Conservation (phyloP, 2,888 invertebrate genomes). For the Tiliacea citrago region DNA sequence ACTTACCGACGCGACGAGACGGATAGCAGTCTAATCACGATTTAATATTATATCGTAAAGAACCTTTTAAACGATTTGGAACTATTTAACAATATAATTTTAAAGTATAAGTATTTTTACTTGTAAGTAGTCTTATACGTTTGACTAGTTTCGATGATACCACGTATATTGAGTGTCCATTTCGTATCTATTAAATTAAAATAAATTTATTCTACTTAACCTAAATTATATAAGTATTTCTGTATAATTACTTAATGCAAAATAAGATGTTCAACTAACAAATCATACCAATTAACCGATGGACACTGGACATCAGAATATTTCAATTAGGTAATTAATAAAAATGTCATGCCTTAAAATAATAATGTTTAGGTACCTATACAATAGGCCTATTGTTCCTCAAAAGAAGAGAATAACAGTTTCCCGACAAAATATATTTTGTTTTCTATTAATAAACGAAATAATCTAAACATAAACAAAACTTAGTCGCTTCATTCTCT, state of each 20-base stretch:
- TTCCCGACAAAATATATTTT: slow-evolving; percentile 42
- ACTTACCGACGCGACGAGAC: slow-evolving; percentile 53
- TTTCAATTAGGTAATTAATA: slow-evolving; percentile 50
- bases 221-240: slow-evolving; percentile 50
- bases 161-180: slow-evolving; percentile 69
- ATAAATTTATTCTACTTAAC: slow-evolving; percentile 54
- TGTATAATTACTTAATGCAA: slow-evolving; percentile 35
- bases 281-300: slow-evolving; percentile 42
- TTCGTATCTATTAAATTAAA: slow-evolving; percentile 55
- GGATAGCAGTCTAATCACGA: slow-evolving; percentile 67
- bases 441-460: slow-evolving; percentile 47
- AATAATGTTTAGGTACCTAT: slow-evolving; percentile 77
- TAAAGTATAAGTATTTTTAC: slow-evolving; percentile 60
- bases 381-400: slow-evolving; percentile 83
- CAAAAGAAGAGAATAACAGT: slow-evolving; percentile 74
- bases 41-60: slow-evolving; percentile 61
- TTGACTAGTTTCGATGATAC: slow-evolving; percentile 82
- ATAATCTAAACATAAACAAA: slow-evolving; percentile 41
- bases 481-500: slow-evolving; percentile 66
- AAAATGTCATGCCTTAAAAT: slow-evolving; percentile 76
- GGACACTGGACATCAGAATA: slow-evolving; percentile 57
- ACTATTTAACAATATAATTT: slow-evolving; percentile 70
- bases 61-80: slow-evolving; percentile 65
- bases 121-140: slow-evolving; percentile 69
- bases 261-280: slow-evolving; percentile 33